Percentiles rank a stretch among this genome's conserved stretches.
phyloP scores from a whole-genome alignment of 2,113 vertebrate genomes.

The Capreolus pygargus region DNA sequence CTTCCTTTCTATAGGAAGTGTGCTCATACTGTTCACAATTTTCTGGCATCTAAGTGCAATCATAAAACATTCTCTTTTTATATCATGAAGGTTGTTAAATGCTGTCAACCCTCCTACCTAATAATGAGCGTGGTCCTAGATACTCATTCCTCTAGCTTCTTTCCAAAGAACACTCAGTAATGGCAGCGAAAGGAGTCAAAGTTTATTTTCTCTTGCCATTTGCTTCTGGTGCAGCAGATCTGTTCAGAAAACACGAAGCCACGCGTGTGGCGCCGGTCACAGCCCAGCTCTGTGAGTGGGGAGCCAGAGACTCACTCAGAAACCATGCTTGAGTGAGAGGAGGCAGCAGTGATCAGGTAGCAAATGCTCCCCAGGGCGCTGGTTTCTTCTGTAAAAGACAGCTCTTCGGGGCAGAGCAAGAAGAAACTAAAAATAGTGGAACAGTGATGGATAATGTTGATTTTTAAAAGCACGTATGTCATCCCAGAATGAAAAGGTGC shows the following conservation, averaged over 20 bases:
- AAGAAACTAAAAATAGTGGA: background rate
- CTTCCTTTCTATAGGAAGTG: constrained; percentile 6
- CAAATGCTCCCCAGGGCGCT: background rate
- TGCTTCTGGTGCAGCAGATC: background rate
- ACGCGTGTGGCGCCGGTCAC: background rate
- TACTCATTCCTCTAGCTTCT: background rate
- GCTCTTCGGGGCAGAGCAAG: background rate
- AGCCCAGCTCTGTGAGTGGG: background rate
- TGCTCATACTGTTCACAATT: background rate
- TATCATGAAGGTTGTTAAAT: background rate
- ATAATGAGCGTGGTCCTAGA: background rate
- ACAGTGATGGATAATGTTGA: background rate
- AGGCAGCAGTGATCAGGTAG: background rate
- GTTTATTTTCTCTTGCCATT: background rate
- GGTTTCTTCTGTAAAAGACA: background rate
- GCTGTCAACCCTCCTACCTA: background rate
- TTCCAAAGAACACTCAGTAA: background rate
- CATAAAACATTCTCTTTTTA: background rate
- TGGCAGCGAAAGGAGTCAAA: background rate
- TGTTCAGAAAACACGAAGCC: background rate
- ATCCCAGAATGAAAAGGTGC: background rate
- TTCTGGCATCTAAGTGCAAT: background rate
- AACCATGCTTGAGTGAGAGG: background rate
- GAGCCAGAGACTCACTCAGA: background rate
- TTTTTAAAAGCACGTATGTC: background rate